Evolutionary conservation across 2,113 vertebrate genomes (phyloP), one percentile per base, ranked within the genome.

Genomic region (Myanophis thanlyinensis): DNA sequence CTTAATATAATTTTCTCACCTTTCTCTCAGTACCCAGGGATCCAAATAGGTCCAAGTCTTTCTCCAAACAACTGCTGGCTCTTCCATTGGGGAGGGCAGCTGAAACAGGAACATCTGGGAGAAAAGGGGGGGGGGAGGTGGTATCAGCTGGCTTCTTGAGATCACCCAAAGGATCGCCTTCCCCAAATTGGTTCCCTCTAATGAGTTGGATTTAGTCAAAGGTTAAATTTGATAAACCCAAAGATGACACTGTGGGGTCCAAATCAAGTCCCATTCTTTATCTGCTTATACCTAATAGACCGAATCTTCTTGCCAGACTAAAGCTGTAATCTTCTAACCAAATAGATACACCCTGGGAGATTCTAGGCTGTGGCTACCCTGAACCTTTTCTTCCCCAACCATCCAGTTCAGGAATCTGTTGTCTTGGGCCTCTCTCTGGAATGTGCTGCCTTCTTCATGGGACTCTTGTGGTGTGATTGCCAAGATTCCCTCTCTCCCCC

Each of bases 11-110:
- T 4, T 92, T 53, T 13, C 97, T 97, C 47, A 98, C 98, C 97
- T 97, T 98, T 95, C 97, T 97, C 93, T 97, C 97, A 0, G 96
- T 94, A 85, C 97, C 97, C 93, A 98, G 89, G 1, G 98, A 98
- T 9, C 97, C 98, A 67, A 99, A 99, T 46, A 99, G 98, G 94
- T 99, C 99, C 86, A 99, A 97, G 49, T 98, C 98, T 93, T 98
- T 98, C 95, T 98, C 98, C 47, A 98, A 94, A 88, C 97, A 97
- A 92, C 97, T 97, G 96, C 97, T 97, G 53, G 98, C 96, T 93
- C 98, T 98, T 94, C 98, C 98, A 18, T 98, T 99, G 47, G 98
- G 59, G 88, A 98, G 67, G 0, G 97, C 90, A 84, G 96, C 93
- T 4, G 98, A 94, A 94, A 98, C 97, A 20, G 98, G 98, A 89